phyloP scores from a whole-genome alignment of 2,888 invertebrate genomes.

The Lithophane semibrunnea region DNA sequence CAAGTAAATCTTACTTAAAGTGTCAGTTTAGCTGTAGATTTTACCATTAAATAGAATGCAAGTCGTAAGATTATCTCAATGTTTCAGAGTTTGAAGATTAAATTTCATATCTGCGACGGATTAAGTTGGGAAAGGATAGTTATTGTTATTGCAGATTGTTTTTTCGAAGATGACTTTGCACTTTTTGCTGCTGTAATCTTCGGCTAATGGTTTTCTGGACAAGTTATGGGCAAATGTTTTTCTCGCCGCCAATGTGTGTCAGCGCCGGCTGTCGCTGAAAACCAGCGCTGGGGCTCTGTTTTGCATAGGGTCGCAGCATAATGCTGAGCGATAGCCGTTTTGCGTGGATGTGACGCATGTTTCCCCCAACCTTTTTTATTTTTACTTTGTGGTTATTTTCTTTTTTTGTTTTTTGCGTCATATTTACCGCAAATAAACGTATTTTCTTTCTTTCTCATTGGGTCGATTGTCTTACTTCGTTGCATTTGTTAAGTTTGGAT shows the following conservation, averaged over 20 bases:
- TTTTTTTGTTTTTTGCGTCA: no score
- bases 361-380: no score
- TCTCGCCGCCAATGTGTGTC: no score
- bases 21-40: slow-evolving; percentile 18
- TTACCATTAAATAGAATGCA: slow-evolving; percentile 32
- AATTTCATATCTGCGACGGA: slow-evolving; percentile 44
- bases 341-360: no score
- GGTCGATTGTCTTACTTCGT: not conserved
- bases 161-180: slow-evolving; percentile 11
- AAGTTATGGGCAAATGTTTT: not conserved
- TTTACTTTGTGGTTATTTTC: no score
- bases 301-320: no score
- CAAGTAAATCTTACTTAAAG: slow-evolving; percentile 18
- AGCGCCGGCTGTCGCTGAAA: no score
- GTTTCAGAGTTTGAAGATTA: slow-evolving; percentile 33
- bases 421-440: no score
- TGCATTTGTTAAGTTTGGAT: not conserved
- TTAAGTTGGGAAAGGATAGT: slow-evolving; percentile 30
- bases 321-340: no score
- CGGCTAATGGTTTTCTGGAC: slow-evolving; percentile 1
- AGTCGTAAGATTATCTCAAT: slow-evolving; percentile 41
- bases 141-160: slow-evolving; percentile 31
- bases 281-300: no score
- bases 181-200: slow-evolving; percentile 2
- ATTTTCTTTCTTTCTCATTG: no score